Evolutionary conservation across 2,888 invertebrate species (phyloP).

Genomic region (Hartigia nigra): DNA sequence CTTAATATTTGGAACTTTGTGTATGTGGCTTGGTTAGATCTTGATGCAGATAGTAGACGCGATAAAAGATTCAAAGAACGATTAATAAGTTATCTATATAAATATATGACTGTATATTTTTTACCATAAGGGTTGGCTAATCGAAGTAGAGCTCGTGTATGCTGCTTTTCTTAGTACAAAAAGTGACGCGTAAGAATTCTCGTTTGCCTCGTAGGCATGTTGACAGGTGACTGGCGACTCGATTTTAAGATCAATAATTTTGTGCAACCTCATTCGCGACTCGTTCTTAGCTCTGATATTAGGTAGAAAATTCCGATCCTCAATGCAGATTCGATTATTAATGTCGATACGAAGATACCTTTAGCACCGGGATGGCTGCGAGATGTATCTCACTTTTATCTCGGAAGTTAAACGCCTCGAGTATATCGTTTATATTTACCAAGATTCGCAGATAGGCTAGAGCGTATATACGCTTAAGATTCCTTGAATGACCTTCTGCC

Average conservation of each 20-base stretch:
- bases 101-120: not conserved
- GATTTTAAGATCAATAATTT: not conserved
- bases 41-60: not conserved
- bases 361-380: not conserved
- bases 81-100: not conserved
- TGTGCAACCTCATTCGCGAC: not conserved
- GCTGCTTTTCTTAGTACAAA: not conserved
- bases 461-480: not conserved
- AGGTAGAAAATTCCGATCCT: not conserved
- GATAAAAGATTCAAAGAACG: not conserved
- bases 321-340: not conserved
- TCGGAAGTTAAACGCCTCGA: not conserved
- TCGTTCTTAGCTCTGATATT: not conserved
- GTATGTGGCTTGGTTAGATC: not conserved
- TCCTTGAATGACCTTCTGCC: not conserved
- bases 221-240: not conserved
- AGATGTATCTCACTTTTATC: conserved; percentile 1
- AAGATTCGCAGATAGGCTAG: conserved; percentile 4
- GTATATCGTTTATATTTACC: conserved; percentile 1
- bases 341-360: not conserved
- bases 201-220: not conserved
- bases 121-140: not conserved
- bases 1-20: not conserved
- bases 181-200: not conserved
- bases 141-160: not conserved